Base-by-base conservation (phyloP, 1,140 invertebrate genomes). In the Gryon sp. region DNA sequence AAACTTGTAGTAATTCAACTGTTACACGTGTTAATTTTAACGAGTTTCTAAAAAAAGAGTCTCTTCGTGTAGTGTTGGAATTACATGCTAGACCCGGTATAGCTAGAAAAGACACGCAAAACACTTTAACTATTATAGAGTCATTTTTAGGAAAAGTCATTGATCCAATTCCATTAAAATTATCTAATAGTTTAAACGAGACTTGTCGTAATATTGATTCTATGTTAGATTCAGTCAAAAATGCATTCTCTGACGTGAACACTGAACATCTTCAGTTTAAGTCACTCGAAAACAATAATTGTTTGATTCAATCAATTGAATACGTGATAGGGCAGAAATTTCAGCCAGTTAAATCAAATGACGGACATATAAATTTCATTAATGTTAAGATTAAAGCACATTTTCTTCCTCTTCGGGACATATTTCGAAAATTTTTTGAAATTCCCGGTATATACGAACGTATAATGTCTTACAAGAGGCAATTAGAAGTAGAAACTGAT, bases 341-440 rank as follows among this genome's bases (percentile, higher is more conserved):
- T 5, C 8, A 43, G 7, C 4, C 2, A 36, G 8, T 5, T 4
- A 30, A 43, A n/a, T 20, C 20, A 4, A 34, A 1, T 15, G 16
- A 59, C 22, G 55, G 55, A 18, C 55, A 59, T 34, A 12, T 22
- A 9, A 59, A 22, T 0, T 2, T 59, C 4, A 15, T 2, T 24
- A 46, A 24, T 11, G 30, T 60, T 1, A n/a, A 36, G 8, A 12
- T 41, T 26, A 55, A 55, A 28, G 36, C 4, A 5, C 52, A 60
- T 8, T 62, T 62, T 18, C 48, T 62, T 20, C 43, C 50, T 40
- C 0, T 55, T 14, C 26, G 48, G 14, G 16, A 36, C n/a, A 50
- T 26, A 26, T 43, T 53, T 26, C 38, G 59, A 63, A 41, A 62
- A 52, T 30, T 50, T 11, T 70, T 63, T 32, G 38, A 63, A 46